These are phyloP conservation scores for Alaudala cheleensis DNA, from an alignment of 2,113 vertebrate species.

Conservation along the genomic window DNA sequence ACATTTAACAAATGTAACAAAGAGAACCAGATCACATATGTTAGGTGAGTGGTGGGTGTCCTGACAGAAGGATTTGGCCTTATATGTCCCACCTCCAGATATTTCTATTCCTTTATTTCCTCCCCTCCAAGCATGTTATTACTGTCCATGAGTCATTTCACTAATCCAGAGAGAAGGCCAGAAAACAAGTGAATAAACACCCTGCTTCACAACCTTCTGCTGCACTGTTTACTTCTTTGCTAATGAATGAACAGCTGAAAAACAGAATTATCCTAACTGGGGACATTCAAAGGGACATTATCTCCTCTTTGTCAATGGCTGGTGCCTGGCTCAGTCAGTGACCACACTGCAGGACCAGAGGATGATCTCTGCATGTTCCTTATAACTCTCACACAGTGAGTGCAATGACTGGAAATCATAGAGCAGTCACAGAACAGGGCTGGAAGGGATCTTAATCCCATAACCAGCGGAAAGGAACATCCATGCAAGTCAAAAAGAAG, in stretches of 20 bases:
- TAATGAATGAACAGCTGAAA: constrained; percentile 58
- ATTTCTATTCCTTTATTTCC: not conserved
- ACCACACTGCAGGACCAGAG: not conserved
- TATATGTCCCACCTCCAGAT: not conserved
- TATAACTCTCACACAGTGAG: not conserved
- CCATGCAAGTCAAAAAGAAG: not conserved
- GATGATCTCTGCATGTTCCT: not conserved
- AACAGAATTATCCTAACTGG: constrained; percentile 18
- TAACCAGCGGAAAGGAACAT: not conserved
- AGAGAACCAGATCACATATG: not conserved
- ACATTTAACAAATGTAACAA: not conserved
- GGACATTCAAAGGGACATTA: constrained; percentile 35
- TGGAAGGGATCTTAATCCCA: not conserved
- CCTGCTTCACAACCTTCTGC: constrained; percentile 47
- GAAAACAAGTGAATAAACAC: constrained; percentile 64
- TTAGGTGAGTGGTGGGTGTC: not conserved
- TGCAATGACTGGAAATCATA: not conserved
- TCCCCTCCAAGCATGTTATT: not conserved
- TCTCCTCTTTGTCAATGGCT: not conserved
- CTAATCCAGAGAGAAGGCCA: constrained; percentile 26
- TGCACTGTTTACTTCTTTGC: constrained; percentile 37
- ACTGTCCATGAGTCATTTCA: constrained; percentile 53
- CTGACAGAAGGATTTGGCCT: not conserved
- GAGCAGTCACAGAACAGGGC: not conserved
- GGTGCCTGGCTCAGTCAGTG: not conserved